Base-by-base conservation (phyloP, 2,888 invertebrate genomes). In the Abscondita cerata region DNA sequence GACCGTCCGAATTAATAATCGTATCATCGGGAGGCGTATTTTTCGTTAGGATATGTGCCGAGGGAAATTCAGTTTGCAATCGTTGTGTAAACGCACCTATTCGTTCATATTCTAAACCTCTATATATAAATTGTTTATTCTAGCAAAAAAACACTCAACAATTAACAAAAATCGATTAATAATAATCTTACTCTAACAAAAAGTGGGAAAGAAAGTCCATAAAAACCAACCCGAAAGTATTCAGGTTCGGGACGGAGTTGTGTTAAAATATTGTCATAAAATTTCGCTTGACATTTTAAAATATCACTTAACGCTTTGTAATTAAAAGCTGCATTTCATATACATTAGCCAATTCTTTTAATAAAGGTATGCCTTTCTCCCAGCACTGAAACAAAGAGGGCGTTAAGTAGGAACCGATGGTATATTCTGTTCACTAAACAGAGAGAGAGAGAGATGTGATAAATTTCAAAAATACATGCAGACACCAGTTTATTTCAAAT, bases 71-170 rank as follows among this genome's bases (percentile, higher is more conserved):
- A 0, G 93, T 92, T 80, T 96, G 95, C 63, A 98, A 82, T 20
- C 97, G 86, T 78, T 95, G 94, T 0, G 95, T 96, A 78, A 98
- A 98, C 59, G 96, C 95, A 59, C 93, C 93, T 71, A 98, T 92
- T 67, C 96, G 85, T 81, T 98, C 98, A 80, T 96, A 98, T 77
- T 97, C 97, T 73, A 94, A 84, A 0, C 98, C 98, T 67, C 98
- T 90, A 81, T 97, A 98, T 2, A 98, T 92, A 79, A 97, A 97
- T 74, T 93, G 91, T 76, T 95, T 96, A 76, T 96, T 97, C 95
- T 95, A 78, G 33, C 80, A n/a, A 78, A 66, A 64, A 66, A 55
- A 3, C 16, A 41, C 1, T 41, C 15, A 41, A 9, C 8, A 9
- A 12, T 12, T 15, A 2, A 18, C 41, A 9, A 41, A 12, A 38